phyloP scores from a whole-genome alignment of 2,888 invertebrate species.

The Heliconius erato region DNA sequence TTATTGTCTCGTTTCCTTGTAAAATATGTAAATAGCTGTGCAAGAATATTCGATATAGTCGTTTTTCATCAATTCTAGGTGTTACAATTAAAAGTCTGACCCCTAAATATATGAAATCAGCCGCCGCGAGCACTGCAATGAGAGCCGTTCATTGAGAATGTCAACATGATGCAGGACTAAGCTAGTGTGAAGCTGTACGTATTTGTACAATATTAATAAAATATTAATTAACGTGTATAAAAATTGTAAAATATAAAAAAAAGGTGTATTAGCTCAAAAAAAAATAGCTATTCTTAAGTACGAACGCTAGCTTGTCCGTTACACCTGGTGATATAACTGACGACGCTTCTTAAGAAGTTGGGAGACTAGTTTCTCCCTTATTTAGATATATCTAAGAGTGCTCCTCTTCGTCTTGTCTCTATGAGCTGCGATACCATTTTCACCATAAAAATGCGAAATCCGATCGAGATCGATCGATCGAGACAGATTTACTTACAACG shows the following conservation, averaged over 20 bases:
- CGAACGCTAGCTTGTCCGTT: conserved; percentile 7
- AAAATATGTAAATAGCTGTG: conserved; percentile 83
- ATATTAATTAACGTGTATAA: conserved; percentile 1
- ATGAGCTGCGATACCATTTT: conserved; percentile 29
- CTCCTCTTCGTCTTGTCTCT: conserved; percentile 29
- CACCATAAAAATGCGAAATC: conserved; percentile 51
- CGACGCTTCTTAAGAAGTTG: no score
- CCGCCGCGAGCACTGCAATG: conserved; percentile 12
- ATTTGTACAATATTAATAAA: not conserved
- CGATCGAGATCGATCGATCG: conserved; percentile 59
- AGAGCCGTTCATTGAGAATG: conserved; percentile 10
- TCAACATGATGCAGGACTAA: not conserved
- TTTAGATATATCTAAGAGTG: not conserved
- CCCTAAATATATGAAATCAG: conserved; percentile 13
- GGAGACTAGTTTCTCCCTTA: no score
- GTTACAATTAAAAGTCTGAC: conserved; percentile 28
- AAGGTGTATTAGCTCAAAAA: conserved; percentile 16
- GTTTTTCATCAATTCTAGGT: conserved; percentile 25
- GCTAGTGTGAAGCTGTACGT: not conserved
- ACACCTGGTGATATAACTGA: not conserved
- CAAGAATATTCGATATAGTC: conserved; percentile 56
- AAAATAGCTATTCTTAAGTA: not conserved
- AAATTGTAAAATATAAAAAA: conserved; percentile 21
- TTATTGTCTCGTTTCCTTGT: conserved; percentile 81
- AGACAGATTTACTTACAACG: conserved; percentile 53